Evolutionary conservation across 2,113 vertebrate genomes (phyloP), one percentile per base, ranked within the genome.

Genomic region (Ptilorrhoa leucosticta): DNA sequence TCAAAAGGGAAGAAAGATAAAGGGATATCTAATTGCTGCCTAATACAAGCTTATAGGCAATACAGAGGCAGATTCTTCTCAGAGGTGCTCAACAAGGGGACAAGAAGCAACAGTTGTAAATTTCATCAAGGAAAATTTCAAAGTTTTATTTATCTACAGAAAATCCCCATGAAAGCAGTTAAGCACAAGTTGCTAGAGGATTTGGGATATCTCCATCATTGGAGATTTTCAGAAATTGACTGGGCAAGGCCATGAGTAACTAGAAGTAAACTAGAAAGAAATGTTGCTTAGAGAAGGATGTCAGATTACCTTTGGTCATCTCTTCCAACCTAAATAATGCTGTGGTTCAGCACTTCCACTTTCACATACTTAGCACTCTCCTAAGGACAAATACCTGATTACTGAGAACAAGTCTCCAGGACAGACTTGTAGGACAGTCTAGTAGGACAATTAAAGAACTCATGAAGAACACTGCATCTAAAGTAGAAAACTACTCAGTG

Each of bases 351-450:
- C 23, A 28, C 27, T 88, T 81, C 23, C 28, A 24, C 26, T 81
- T 69, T 60, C 26, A 48, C 0, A 0, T 63, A 26, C 44, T 63
- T 48, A 17, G 2, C 2, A 0, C 6, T 23, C 20, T 73, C 44
- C 44, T 69, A 45, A 90, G 30, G 33, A 50, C 45, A 40, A 84
- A 48, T 16, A 23, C 7, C 17, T 88, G 26, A 42, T 88, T 65
- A 51, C 44, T 28, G 26, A 1, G 2, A 73, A 22, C 19, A 48
- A 47, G 13, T 31, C 33, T 72, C 13, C 23, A n/a, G n/a, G n/a
- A n/a, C n/a, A n/a, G n/a, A n/a, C n/a, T n/a, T n/a, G n/a, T n/a
- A n/a, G n/a, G n/a, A n/a, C n/a, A 63, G 31, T 51, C 40, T 64
- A 47, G 45, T 28, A 21, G 26, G 20, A 3, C 64, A 85, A 26